Conservation (phyloP, 2,888 invertebrate species). For the Leptopterna dolabrata region DNA sequence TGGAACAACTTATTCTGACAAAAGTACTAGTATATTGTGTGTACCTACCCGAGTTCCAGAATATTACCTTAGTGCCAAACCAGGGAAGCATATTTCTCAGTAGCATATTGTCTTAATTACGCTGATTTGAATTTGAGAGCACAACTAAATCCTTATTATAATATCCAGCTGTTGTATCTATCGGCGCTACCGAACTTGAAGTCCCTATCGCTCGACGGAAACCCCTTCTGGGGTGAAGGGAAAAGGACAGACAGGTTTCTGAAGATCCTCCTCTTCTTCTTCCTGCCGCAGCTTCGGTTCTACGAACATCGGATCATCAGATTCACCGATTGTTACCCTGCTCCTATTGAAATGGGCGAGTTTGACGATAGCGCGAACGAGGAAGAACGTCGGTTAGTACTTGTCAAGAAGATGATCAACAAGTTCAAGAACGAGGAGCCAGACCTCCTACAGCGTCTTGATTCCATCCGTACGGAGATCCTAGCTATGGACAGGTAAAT, state of each 20-base stretch:
- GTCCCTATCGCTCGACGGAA: slow-evolving; percentile 33
- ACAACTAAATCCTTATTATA: no score
- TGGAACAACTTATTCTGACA: no score
- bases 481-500: slow-evolving; percentile 23
- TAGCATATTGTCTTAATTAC: no score
- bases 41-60: no score
- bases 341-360: not conserved
- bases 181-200: slow-evolving; percentile 31
- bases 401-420: slow-evolving; percentile 23
- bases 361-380: not conserved
- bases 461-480: slow-evolving; percentile 11
- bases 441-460: not conserved
- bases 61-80: no score
- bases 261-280: slow-evolving; percentile 29
- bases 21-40: no score
- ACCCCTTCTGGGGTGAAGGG: slow-evolving; percentile 29
- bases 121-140: no score
- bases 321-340: slow-evolving; percentile 21
- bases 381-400: not conserved
- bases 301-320: slow-evolving; percentile 44
- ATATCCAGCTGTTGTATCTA: slow-evolving; percentile 18
- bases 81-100: no score
- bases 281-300: slow-evolving; percentile 34
- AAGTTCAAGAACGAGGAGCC: slow-evolving; percentile 18
- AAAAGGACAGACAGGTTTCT: not conserved